phyloP scores from a whole-genome alignment of 92 coral and sea anemone species.

The Zoanthus sansibaricus region DNA sequence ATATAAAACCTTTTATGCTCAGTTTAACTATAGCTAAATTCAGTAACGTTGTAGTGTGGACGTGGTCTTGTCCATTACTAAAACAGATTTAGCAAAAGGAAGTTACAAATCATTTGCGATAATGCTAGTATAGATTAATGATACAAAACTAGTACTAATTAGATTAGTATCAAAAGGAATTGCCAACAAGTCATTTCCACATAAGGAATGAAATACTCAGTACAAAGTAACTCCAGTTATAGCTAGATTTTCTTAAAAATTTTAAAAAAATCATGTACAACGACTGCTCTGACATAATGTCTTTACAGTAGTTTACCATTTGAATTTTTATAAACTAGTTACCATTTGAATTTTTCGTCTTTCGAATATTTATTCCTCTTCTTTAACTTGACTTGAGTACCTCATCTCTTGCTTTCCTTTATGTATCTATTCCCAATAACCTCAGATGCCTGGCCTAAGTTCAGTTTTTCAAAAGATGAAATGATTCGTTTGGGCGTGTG shows the following conservation, averaged over 20 bases:
- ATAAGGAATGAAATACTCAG: background rate
- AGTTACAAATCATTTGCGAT: too few relatives aligned
- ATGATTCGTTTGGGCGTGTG: background rate
- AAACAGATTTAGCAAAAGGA: too few relatives aligned
- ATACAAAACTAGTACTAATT: too few relatives aligned
- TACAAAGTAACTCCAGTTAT: background rate
- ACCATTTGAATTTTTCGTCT: background rate
- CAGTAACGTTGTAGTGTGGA: too few relatives aligned
- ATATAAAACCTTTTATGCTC: too few relatives aligned
- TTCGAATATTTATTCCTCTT: background rate
- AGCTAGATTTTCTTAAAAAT: too few relatives aligned
- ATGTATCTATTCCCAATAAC: background rate
- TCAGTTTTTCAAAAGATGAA: background rate
- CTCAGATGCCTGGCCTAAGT: background rate
- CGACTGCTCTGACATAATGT: too few relatives aligned
- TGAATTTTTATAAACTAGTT: background rate
- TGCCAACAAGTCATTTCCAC: background rate
- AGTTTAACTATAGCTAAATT: too few relatives aligned
- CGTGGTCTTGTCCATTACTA: too few relatives aligned
- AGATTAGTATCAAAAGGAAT: background rate
- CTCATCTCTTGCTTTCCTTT: background rate
- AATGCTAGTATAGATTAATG: too few relatives aligned
- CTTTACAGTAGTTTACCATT: too few relatives aligned
- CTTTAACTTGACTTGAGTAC: background rate
- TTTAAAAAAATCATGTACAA: too few relatives aligned